These are phyloP conservation scores for Microctenopoma steveboyesi DNA, from an alignment of 2,797 vertebrate species.

Conservation along the genomic window DNA sequence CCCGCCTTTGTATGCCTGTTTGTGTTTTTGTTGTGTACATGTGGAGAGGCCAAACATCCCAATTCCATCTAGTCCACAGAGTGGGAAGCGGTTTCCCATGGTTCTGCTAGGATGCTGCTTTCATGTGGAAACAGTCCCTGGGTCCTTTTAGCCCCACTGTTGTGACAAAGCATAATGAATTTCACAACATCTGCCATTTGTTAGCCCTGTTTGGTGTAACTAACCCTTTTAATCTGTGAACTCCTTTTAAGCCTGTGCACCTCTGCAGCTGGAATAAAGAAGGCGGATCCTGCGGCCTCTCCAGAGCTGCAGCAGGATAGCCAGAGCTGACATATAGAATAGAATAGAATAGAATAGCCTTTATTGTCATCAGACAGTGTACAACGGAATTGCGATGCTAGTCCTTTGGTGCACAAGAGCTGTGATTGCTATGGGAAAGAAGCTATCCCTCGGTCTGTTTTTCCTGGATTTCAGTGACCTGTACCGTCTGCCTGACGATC, in stretches of 20 bases:
- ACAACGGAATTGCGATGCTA: too few species aligned
- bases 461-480: too few species aligned
- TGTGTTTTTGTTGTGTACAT: slow-evolving; percentile 69
- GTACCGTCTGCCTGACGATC: too few species aligned
- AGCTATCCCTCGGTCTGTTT: too few species aligned
- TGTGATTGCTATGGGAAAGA: too few species aligned
- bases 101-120: slow-evolving; percentile 70
- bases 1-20: slow-evolving; percentile 61
- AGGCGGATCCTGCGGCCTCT: slow-evolving; percentile 70
- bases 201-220: slow-evolving; percentile 78
- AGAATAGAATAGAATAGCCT: too few species aligned
- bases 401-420: too few species aligned
- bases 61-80: slow-evolving; percentile 60
- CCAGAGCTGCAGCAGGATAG: slow-evolving; percentile 33
- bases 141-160: slow-evolving; percentile 72
- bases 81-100: slow-evolving; percentile 65
- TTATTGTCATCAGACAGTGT: too few species aligned
- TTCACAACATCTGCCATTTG: slow-evolving; percentile 82
- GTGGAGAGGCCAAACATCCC: slow-evolving; percentile 63
- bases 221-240: slow-evolving; percentile 74
- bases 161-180: slow-evolving; percentile 79
- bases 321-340: slow-evolving; percentile 19
- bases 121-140: slow-evolving; percentile 76
- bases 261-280: slow-evolving; percentile 64
- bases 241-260: slow-evolving; percentile 67